Base-by-base conservation (phyloP, 2,113 vertebrate species). In the Loxodonta africana region DNA sequence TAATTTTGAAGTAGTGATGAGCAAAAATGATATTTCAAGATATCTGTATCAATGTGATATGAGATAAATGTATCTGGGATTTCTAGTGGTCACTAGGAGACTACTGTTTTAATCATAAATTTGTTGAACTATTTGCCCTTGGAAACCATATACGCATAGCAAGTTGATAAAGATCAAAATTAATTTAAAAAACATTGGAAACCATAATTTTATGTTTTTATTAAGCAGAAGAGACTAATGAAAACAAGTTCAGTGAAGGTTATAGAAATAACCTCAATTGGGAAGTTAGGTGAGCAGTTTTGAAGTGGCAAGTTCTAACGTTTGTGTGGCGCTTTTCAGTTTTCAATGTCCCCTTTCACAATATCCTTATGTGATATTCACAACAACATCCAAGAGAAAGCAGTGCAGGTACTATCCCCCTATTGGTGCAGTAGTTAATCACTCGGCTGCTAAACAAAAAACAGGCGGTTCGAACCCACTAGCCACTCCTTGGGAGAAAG, bases 111-210 rank as follows among this genome's bases (percentile, higher is more conserved):
- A 93, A 83, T 87, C 33, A 82, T 28, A 21, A 12, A 11, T 73
- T 33, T 84, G 48, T 83, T 53, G 48, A 87, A 83, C 11, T 44
- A n/a, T 37, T n/a, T 90, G 23, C 33, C 62, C 77, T 90, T 83
- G 48, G 87, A 88, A 94, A 91, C 7, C 63, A 86, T 25, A 18
- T 90, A 53, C 81, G 6, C 15, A 9, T 69, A 30, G 51, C 20
- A 44, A 21, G 71, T 96, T 93, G 95, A 67, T 25, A 73, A 78
- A 88, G 23, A n/a, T 14, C 23, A 62, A 44, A n/a, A 48, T 88
- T 92, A 60, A 30, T 51, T 67, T 88, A 23, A 33, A 83, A 23
- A 41, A 83, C 60, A 69, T 90, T 76, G 90, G 30, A 53, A 57
- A 90, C 6, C 21, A 77, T 67, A 67, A 71, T 71, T 82, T 95